Evolutionary conservation across 37 sponge, comb jelly and placozoan genomes (phyloP).

Genomic region (Beroe ovata): DNA sequence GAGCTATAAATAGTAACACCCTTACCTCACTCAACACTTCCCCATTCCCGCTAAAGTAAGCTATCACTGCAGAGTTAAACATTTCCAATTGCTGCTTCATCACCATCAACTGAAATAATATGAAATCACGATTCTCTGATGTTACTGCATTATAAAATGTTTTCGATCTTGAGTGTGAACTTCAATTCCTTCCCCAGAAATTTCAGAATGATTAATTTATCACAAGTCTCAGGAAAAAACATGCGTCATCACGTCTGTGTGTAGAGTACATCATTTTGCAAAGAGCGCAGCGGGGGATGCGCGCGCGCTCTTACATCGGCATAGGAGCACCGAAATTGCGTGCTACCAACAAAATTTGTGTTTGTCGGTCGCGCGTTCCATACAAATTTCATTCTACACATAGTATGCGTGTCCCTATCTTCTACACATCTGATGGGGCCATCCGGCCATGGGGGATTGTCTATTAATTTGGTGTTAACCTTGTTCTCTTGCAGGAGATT

Average conservation of each 20-base stretch:
- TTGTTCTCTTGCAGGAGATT: slow-evolving; percentile 18
- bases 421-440: neutral
- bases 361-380: slow-evolving; percentile 38
- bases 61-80: slow-evolving; percentile 56
- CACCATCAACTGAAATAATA: slow-evolving; percentile 21
- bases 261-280: too few relatives aligned
- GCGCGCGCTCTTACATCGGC: slow-evolving; percentile 43
- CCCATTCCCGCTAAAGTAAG: slow-evolving; percentile 49
- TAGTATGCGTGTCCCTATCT: neutral
- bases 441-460: neutral
- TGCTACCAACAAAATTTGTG: neutral
- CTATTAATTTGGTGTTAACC: too few relatives aligned
- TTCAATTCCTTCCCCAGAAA: too few relatives aligned
- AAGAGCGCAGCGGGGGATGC: too few relatives aligned
- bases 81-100: slow-evolving; percentile 44
- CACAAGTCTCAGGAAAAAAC: too few relatives aligned
- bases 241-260: too few relatives aligned
- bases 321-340: neutral
- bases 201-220: too few relatives aligned
- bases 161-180: too few relatives aligned
- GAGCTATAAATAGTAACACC: neutral
- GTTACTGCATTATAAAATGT: too few relatives aligned
- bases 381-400: neutral
- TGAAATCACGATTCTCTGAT: too few relatives aligned
- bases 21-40: slow-evolving; percentile 30